A percentile compares a stretch with the other conserved stretches of the same genome.
These are phyloP conservation scores for Numenius phaeopus DNA, from an alignment of 2,797 vertebrate genomes.

Conservation along the genomic window DNA sequence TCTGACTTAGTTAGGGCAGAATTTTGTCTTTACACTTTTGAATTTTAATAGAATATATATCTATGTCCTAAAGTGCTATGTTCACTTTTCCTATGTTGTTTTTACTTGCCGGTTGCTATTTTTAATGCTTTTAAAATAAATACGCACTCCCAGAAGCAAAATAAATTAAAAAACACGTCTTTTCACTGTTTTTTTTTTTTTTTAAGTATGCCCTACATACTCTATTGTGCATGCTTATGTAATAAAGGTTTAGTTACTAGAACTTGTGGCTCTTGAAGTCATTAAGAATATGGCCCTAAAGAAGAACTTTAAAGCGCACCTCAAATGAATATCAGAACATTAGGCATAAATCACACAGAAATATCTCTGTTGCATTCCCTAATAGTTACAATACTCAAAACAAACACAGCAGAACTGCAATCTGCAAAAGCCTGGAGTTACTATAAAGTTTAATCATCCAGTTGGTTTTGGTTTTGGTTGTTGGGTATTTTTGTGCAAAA, in stretches of 20 bases:
- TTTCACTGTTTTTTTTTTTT: neutral
- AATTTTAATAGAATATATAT: neutral
- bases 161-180: neutral
- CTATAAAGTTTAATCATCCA: neutral
- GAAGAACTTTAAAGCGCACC: neutral
- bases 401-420: neutral
- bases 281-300: neutral
- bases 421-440: neutral
- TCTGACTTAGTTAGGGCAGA: neutral
- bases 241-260: neutral
- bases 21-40: neutral
- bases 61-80: neutral
- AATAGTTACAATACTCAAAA: neutral
- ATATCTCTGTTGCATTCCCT: neutral
- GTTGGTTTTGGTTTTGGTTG: neutral
- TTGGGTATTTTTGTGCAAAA: neutral
- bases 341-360: neutral
- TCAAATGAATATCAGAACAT: neutral
- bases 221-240: neutral
- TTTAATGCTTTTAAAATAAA: neutral
- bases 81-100: neutral
- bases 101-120: neutral
- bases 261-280: neutral
- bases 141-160: neutral
- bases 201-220: neutral